phyloP scores from a whole-genome alignment of 1,140 invertebrate genomes.

The Venturia canescens region DNA sequence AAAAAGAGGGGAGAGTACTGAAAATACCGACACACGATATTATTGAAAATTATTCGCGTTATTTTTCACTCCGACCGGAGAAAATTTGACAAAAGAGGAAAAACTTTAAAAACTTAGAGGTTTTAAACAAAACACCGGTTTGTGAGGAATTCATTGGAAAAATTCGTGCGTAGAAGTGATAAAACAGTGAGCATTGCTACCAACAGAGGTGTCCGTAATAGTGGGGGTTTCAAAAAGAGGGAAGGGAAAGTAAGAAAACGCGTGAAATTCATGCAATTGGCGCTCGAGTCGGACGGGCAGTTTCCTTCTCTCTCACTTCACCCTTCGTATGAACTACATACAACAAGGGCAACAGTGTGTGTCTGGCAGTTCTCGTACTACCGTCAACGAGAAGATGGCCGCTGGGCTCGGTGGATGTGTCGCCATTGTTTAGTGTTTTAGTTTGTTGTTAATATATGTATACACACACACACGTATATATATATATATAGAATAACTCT shows the following conservation, averaged over 20 bases:
- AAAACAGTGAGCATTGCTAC: neutral
- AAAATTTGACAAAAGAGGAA: neutral
- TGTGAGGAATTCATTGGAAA: too few species aligned
- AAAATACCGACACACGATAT: neutral
- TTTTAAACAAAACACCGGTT: neutral
- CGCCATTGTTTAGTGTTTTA: slow-evolving; percentile 75
- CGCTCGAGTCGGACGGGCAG: slow-evolving; percentile 57
- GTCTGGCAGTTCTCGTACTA: slow-evolving; percentile 56
- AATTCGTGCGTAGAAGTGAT: neutral
- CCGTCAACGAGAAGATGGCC: slow-evolving; percentile 74
- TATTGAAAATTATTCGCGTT: neutral
- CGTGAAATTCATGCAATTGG: slow-evolving; percentile 63
- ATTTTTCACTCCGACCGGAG: neutral
- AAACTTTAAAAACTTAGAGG: neutral
- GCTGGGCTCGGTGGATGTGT: slow-evolving; percentile 73
- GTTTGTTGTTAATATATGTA: slow-evolving; percentile 50
- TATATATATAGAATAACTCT: slow-evolving; percentile 1
- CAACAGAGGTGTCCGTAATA: neutral
- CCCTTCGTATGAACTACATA: neutral
- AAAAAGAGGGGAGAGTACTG: too few species aligned
- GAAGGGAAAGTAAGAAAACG: slow-evolving; percentile 32
- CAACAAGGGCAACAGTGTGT: slow-evolving; percentile 8
- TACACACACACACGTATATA: neutral
- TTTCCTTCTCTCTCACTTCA: neutral
- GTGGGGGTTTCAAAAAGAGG: slow-evolving; percentile 12